Evolutionary conservation across 2,888 invertebrate species (phyloP), one percentile per base, ranked within the genome.

Genomic region (Fabriciana adippe): DNA sequence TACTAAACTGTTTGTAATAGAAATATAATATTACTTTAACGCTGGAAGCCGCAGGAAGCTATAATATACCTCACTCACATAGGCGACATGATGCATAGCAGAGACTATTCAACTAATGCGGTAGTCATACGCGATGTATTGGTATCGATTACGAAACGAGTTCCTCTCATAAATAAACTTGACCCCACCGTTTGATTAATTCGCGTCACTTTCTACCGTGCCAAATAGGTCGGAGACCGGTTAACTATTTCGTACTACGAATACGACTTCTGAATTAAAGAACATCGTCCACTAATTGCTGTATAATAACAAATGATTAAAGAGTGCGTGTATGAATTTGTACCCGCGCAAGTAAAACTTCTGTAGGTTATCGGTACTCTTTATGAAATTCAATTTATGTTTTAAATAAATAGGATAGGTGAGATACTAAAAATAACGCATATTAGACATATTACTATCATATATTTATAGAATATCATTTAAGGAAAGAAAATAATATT

Each of bases 191-290:
- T 55, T 55, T 51, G 50, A 61, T 50, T 55, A 26, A 67, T 62
- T 64, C 67, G 55, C 65, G 51, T 70, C 65, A 59, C 68, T 70
- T 67, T 70, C 70, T 62, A 65, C 62, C 41, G 63, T 73, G 75
- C 75, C 75, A 75, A 75, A 68, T 73, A 67, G 74, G 73, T 69
- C 66, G 69, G 69, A 73, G 73, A 72, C 69, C 63, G 68, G 59
- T 73, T 66, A 68, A 70, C 67, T 66, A 71, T 72, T 74, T 69
- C 57, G 26, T 70, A 71, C 69, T 66, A 71, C 54, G 55, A 64
- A 64, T 63, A 57, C 18, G 64, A 50, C 13, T 64, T 35, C 48
- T 51, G n/a, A 41, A 60, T 55, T 60, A 60, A 60, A 55, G 54
- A 4, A 53, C 47, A 18, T 55, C 15, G 14, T 66, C 26, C 31